Percentiles rank a stretch among this genome's conserved stretches.
Conservation (phyloP, 2,888 invertebrate species). For the Meta bourneti region DNA sequence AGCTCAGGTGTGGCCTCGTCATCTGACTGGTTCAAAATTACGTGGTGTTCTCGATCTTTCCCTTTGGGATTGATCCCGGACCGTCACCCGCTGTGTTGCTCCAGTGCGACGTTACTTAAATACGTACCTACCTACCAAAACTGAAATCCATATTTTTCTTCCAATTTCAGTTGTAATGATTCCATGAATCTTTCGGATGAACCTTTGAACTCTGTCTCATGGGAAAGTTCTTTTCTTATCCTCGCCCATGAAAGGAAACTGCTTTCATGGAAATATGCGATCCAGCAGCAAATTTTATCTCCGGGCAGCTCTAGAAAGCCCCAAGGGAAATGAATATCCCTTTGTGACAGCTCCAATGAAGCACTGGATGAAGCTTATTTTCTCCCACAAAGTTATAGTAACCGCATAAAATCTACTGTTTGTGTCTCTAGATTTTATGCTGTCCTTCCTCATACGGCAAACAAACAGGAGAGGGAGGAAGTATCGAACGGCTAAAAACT, state of each 20-base stretch:
- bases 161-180: too few relatives aligned
- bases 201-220: neutral
- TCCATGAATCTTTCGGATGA: too few relatives aligned
- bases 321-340: neutral
- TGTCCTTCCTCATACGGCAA: neutral
- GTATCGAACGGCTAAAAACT: neutral
- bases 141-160: too few relatives aligned
- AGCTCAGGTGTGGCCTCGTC: too few relatives aligned
- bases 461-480: neutral
- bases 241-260: slow-evolving; percentile 17
- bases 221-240: neutral
- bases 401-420: slow-evolving; percentile 3
- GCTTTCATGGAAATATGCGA: neutral
- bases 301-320: neutral
- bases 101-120: too few relatives aligned
- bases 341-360: neutral
- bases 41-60: too few relatives aligned
- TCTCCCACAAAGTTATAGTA: neutral
- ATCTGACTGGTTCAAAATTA: too few relatives aligned
- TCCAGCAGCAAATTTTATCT: slow-evolving; percentile 2
- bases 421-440: slow-evolving; percentile 23
- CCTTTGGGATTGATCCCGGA: too few relatives aligned
- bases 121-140: too few relatives aligned
- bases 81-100: too few relatives aligned
- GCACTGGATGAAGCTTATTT: neutral